These are phyloP conservation scores for Cryptomyrus ogoouensis DNA, from an alignment of 2,113 vertebrate genomes.

Conservation along the genomic window DNA sequence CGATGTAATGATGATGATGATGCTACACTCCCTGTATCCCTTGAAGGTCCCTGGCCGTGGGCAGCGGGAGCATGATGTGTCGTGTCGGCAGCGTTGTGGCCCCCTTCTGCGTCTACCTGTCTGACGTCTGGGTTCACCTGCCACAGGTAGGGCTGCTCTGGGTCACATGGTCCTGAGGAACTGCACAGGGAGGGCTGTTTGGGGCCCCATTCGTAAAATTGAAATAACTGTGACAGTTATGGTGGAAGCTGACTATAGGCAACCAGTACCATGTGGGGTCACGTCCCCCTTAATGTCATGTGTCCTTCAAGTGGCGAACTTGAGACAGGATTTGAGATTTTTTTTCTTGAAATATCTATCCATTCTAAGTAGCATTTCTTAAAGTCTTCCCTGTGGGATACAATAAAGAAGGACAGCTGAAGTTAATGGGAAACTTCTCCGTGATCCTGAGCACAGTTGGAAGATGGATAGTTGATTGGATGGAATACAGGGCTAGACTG, in stretches of 20 bases:
- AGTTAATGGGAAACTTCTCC: not conserved
- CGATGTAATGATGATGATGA: not conserved
- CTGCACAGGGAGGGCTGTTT: not conserved
- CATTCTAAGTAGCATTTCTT: not conserved
- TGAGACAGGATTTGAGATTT: not conserved
- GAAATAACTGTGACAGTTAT: not conserved
- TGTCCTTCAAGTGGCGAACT: not conserved
- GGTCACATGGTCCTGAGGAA: too few relatives aligned
- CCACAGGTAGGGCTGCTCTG: conserved; percentile 66
- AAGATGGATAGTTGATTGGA: not conserved
- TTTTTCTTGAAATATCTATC: not conserved
- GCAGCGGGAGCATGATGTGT: conserved; percentile 86
- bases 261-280: not conserved
- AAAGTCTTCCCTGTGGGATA: not conserved
- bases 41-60: conserved; percentile 76
- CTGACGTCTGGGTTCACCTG: conserved; percentile 74
- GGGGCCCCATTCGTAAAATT: not conserved
- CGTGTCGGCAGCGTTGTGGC: conserved; percentile 78
- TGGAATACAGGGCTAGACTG: not conserved
- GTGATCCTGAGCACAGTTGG: not conserved
- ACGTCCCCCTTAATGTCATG: not conserved
- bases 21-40: not conserved
- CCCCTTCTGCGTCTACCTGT: conserved; percentile 75
- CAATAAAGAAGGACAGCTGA: not conserved
- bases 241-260: not conserved